Base-by-base conservation (phyloP, 2,888 invertebrate species). In the Drosophila mercatorum region DNA sequence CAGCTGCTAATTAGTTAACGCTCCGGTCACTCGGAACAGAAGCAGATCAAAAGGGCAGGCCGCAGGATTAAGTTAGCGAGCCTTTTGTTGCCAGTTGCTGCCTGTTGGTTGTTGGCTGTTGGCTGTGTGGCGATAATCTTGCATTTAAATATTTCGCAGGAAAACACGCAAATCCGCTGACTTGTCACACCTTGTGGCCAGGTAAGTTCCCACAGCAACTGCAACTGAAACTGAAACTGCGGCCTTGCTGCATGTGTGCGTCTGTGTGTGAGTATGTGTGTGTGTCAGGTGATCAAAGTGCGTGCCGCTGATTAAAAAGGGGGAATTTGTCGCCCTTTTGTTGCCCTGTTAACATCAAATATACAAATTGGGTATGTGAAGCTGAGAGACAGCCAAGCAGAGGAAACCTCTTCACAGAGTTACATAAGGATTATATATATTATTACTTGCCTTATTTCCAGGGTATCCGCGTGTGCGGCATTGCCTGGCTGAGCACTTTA, bases 151-250 rank as follows among this genome's bases (percentile, higher is more conserved):
- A 83, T 84, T 86, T 89, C 84, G 81, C 77, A 71, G 80, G 89
- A 86, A 89, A 86, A 82, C 83, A 89, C 80, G 88, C 89, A 89
- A 82, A 89, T 88, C 87, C 89, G 81, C 88, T 88, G 89, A 88
- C 87, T 89, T 88, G 88, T 88, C 88, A 89, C 87, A 88, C 87
- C 89, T 88, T 87, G 72, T 62, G 70, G 68, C 69, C 84, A 87
- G 82, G 84, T 78, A 76, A 76, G 71, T 78, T 73, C 60, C 65
- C 63, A 63, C 59, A 59, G 38, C 59, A 49, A 59, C 47, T 49
- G 47, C 69, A 69, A 70, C 67, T 60, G 68, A 73, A 66, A 60
- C 60, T 43, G 46, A 57, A 69, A 59, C 69, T 17, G 62, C 51
- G 67, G 74, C 68, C 65, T 65, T 78, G 58, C 11, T 72, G 61